Evolutionary conservation across 2,888 invertebrate genomes (phyloP).

Genomic region (Melieria omissa): DNA sequence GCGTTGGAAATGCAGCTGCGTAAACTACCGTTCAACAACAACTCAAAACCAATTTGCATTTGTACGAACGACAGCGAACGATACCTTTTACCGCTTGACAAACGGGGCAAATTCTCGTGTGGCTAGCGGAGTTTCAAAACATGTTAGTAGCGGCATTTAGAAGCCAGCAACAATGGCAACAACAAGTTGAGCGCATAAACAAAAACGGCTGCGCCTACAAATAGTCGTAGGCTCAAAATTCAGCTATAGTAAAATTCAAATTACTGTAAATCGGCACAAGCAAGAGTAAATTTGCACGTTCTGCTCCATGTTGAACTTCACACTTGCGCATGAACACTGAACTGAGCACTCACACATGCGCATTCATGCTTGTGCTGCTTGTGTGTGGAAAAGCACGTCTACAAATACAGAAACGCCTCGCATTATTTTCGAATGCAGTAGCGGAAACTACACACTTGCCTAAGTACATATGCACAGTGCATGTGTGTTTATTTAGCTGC

Average conservation of each 20-base stretch:
- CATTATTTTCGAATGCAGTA: not conserved
- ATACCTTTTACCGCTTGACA: not conserved
- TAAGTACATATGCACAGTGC: not conserved
- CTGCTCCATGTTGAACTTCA: too few species aligned
- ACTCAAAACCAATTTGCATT: constrained; percentile 4
- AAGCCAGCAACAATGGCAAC: not conserved
- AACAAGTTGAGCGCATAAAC: not conserved
- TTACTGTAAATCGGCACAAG: too few species aligned
- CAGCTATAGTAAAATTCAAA: too few species aligned
- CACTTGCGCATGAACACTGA: too few species aligned
- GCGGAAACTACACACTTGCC: not conserved
- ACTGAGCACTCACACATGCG: too few species aligned
- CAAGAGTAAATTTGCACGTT: too few species aligned
- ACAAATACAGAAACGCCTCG: too few species aligned
- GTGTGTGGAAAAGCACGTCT: too few species aligned
- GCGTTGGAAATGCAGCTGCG: too few species aligned
- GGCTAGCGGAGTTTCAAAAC: not conserved
- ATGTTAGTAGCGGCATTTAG: not conserved
- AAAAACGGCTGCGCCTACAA: too few species aligned
- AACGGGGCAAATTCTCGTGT: not conserved
- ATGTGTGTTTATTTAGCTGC: not conserved
- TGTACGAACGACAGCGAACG: not conserved
- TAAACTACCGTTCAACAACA: not conserved
- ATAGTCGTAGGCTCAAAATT: too few species aligned
- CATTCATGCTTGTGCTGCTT: too few species aligned